These are phyloP conservation scores for Alauda arvensis DNA, from an alignment of 2,797 vertebrate genomes.

Conservation along the genomic window DNA sequence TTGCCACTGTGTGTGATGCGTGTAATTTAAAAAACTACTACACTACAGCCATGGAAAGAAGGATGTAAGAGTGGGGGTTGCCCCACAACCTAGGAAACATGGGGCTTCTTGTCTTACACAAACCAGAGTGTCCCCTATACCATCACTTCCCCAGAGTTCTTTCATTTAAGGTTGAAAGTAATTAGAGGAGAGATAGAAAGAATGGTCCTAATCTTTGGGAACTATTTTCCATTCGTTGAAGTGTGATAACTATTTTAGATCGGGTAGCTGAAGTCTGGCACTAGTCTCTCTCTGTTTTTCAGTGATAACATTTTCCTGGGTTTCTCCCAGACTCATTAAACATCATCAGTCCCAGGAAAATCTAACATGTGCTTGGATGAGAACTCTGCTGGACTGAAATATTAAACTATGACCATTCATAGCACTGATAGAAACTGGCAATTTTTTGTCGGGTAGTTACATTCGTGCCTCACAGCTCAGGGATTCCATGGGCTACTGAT, in stretches of 20 bases:
- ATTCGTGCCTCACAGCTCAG: not conserved
- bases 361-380: not conserved
- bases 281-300: not conserved
- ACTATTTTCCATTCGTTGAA: not conserved
- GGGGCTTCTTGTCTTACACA: not conserved
- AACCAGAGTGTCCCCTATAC: not conserved
- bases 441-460: not conserved
- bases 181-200: not conserved
- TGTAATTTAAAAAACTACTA: not conserved
- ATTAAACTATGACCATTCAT: not conserved
- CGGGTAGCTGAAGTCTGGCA: not conserved
- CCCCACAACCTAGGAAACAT: not conserved
- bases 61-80: not conserved
- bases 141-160: not conserved
- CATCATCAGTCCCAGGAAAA: not conserved
- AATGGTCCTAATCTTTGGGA: not conserved
- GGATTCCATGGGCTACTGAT: not conserved
- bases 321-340: slow-evolving; percentile 27
- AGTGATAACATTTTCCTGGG: slow-evolving; percentile 25
- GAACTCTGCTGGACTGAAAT: not conserved
- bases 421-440: not conserved
- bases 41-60: not conserved
- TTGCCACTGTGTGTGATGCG: rapidly evolving
- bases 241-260: not conserved
- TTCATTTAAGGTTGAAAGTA: not conserved